Percentiles rank a stretch among this genome's conserved stretches.
Conservation (phyloP, 2,797 vertebrate genomes). For the Malacoctenus gilli region DNA sequence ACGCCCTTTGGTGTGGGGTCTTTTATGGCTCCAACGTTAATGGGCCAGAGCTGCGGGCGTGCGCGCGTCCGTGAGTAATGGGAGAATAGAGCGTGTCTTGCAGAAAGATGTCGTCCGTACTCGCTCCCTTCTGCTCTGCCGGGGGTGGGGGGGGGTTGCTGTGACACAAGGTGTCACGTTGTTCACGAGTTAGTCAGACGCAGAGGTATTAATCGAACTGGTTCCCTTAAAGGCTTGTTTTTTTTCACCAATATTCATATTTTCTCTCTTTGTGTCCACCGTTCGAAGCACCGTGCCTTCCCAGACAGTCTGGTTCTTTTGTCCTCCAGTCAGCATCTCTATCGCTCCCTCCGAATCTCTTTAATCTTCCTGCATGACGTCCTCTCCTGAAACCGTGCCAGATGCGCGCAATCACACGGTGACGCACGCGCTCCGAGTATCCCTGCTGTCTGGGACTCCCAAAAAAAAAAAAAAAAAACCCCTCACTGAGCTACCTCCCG, state of each 20-base stretch:
- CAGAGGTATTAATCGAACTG: too few relatives aligned
- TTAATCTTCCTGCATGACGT: constrained; percentile 48
- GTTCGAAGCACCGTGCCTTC: constrained; percentile 18
- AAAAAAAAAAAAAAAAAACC: too few relatives aligned
- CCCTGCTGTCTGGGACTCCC: constrained; percentile 54
- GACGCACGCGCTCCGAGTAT: constrained; percentile 52
- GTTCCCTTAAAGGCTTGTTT: too few relatives aligned
- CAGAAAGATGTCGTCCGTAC: too few relatives aligned
- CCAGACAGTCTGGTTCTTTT: constrained; percentile 2
- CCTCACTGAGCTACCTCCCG: constrained; percentile 54
- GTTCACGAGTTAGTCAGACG: too few relatives aligned
- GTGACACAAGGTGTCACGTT: too few relatives aligned
- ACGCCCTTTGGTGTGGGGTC: constrained; percentile 62
- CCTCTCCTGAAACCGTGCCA: constrained; percentile 56
- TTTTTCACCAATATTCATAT: constrained; percentile 2
- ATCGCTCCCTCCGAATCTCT: constrained; percentile 9
- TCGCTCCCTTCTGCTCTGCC: too few relatives aligned
- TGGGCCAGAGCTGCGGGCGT: constrained; percentile 42
- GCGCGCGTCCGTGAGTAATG: not conserved
- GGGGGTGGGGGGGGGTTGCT: too few relatives aligned
- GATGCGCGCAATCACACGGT: constrained; percentile 47
- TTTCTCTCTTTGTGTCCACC: constrained; percentile 5
- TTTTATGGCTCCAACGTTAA: constrained; percentile 58
- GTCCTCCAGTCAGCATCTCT: constrained; percentile 8
- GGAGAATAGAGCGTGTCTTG: too few relatives aligned